Percentiles rank a stretch among this genome's conserved stretches.
Evolutionary conservation across 2,797 vertebrate genomes (phyloP).

Genomic region (Tapera naevia): DNA sequence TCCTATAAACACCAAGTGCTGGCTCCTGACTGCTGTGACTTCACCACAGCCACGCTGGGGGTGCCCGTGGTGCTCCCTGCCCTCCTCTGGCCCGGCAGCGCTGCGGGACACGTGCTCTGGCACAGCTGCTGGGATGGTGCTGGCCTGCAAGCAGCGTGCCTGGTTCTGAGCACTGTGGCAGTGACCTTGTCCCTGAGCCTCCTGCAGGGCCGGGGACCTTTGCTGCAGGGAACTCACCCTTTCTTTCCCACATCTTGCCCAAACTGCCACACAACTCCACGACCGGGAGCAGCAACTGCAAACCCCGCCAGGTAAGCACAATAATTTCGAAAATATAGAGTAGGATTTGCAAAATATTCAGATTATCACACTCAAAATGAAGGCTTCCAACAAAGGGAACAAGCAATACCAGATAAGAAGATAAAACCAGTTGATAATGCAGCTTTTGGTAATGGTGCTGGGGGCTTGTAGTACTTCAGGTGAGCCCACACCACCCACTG

Average conservation of each 20-base stretch:
- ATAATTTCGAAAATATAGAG: neutral
- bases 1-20: neutral
- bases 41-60: accelerated
- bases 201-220: neutral
- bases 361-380: neutral
- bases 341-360: neutral
- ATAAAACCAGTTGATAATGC: neutral
- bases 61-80: neutral
- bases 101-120: neutral
- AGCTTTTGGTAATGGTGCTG: neutral
- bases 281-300: neutral
- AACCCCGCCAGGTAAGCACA: neutral
- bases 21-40: neutral
- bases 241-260: neutral
- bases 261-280: neutral
- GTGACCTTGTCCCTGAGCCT: neutral
- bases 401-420: neutral
- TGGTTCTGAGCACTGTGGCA: neutral
- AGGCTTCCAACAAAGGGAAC: neutral
- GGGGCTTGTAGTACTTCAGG: neutral
- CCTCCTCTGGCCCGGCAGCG: neutral
- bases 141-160: neutral
- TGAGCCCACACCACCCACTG: neutral
- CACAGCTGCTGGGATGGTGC: neutral
- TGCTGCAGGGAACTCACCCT: accelerated